These are phyloP conservation scores for Drosophila tsacasi DNA, from an alignment of 1,140 invertebrate species.

Conservation along the genomic window DNA sequence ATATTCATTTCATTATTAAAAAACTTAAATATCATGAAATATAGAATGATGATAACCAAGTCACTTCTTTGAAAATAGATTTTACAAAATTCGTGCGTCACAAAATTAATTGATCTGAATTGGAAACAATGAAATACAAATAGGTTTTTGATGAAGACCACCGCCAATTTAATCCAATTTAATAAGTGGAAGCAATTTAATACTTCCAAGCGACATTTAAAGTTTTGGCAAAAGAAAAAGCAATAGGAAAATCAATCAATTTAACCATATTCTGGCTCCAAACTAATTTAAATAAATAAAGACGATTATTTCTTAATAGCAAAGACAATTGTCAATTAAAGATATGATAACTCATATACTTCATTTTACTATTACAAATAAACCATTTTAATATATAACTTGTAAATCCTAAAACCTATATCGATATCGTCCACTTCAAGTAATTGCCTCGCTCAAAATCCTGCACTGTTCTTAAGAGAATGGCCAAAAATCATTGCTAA, in stretches of 20 bases:
- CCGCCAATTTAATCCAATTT: conserved; percentile 1
- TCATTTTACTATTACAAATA: not conserved
- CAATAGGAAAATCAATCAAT: not conserved
- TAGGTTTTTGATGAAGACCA: not conserved
- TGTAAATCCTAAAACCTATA: too few species aligned
- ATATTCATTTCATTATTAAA: too few species aligned
- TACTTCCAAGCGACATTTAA: not conserved
- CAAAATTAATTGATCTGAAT: not conserved
- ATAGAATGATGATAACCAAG: not conserved
- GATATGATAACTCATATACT: not conserved
- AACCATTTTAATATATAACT: too few species aligned
- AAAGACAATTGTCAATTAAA: not conserved
- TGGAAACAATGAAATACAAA: conserved; percentile 5
- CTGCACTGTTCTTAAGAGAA: not conserved
- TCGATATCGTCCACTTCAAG: too few species aligned
- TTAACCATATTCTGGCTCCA: not conserved
- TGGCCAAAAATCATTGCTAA: not conserved
- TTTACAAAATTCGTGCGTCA: not conserved
- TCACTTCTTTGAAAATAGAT: too few species aligned
- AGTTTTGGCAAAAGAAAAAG: not conserved
- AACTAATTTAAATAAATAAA: conserved; percentile 2
- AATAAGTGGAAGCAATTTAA: not conserved
- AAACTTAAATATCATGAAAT: too few species aligned
- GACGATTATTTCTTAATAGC: not conserved
- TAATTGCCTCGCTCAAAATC: not conserved